Evolutionary conservation across 2,797 vertebrate species (phyloP).

Genomic region (Ibycter americanus): DNA sequence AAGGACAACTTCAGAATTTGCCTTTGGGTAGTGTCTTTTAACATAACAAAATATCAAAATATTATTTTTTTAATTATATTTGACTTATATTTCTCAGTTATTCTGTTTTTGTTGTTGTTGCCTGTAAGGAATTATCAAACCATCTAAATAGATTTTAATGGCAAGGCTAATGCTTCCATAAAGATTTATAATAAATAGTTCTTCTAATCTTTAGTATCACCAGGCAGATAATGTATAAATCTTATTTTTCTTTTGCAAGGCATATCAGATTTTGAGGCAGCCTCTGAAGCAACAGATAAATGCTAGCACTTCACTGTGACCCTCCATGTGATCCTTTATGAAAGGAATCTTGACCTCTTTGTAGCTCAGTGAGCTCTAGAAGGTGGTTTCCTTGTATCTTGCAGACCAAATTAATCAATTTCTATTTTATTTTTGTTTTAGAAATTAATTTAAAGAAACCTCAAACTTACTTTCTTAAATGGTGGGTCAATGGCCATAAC

Average conservation of each 20-base stretch:
- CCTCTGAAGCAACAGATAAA: neutral
- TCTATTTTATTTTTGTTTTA: neutral
- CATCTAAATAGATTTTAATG: neutral
- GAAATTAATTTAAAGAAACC: neutral
- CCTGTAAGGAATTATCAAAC: neutral
- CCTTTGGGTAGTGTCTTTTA: slow-evolving; percentile 56
- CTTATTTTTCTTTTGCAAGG: neutral
- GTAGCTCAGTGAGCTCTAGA: neutral
- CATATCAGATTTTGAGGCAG: neutral
- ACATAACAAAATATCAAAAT: slow-evolving; percentile 38
- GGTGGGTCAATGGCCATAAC: neutral
- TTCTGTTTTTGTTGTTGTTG: neutral
- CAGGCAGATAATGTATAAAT: neutral
- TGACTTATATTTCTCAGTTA: slow-evolving; percentile 30
- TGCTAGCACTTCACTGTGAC: neutral
- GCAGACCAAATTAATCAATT: neutral
- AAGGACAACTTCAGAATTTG: slow-evolving; percentile 56
- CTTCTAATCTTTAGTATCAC: neutral
- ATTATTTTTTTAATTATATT: slow-evolving; percentile 47
- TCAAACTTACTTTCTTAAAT: neutral
- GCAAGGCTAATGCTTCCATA: neutral
- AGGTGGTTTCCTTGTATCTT: neutral
- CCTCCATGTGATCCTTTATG: neutral
- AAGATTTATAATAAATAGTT: neutral
- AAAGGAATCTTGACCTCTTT: neutral